Evolutionary conservation across 2,888 invertebrate genomes (phyloP), one percentile per base, ranked within the genome.

Genomic region (Gymnosoma rotundatum): DNA sequence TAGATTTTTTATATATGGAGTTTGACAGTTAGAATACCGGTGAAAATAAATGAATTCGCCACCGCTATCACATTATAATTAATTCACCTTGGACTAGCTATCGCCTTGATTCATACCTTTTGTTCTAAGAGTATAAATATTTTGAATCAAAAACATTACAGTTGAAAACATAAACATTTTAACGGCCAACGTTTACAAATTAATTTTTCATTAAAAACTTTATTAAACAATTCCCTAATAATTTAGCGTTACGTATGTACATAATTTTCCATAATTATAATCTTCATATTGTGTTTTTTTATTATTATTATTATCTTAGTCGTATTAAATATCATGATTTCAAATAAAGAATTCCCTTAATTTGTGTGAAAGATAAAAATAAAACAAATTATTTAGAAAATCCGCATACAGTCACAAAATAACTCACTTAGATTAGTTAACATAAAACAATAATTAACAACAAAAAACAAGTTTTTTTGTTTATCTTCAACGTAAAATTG

Each of bases 361-460:
- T 45, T 45, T 42, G 18, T 58, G 50, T 18, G 36, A 66, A 60
- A 36, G 52, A 25, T 52, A 32, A 54, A 70, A 18, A 52, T 70
- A 12, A 42, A 12, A 42, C 10, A 42, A 60, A 20, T 18, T 32
- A 25, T 5, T 32, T 48, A 74, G 18, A 72, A 70, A 63, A 76
- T 61, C 32, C 61, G 12, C 9, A 36, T 48, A 69, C 42, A 78
- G n/a, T 60, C 79, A 84, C 25, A 45, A 52, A 32, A 54, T 78
- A 56, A 70, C 81, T 84, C 50, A 58, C 80, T 80, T 58, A 20
- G 36, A 73, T 70, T 84, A 73, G 76, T 84, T 84, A 80, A 70
- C 63, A 63, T 70, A 70, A 20, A 18, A 58, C 58, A 72, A 38
- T 73, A 78, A 84, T 61, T 78, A 74, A 54, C 54, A 78, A 78